Conservation (phyloP, 2,888 invertebrate genomes). For the Melanotus villosus region DNA sequence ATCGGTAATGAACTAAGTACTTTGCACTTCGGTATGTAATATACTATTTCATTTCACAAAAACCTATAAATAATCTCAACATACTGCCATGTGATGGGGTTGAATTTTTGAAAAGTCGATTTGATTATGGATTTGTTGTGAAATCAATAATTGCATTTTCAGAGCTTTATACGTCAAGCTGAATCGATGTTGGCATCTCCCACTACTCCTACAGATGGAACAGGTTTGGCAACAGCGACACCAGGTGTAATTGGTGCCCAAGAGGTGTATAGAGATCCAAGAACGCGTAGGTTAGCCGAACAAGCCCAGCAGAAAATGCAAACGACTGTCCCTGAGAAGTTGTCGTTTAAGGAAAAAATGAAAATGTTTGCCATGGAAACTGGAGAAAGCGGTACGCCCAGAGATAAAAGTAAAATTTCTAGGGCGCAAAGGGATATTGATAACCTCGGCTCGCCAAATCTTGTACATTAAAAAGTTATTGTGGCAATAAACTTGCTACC, state of each 20-base stretch:
- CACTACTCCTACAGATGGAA: constrained; percentile 76
- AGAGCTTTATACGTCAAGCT: constrained; percentile 87
- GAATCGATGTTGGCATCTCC: constrained; percentile 85
- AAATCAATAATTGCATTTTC: too few relatives aligned
- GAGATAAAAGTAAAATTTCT: constrained; percentile 96
- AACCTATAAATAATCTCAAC: too few relatives aligned
- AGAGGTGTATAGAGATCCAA: constrained; percentile 97
- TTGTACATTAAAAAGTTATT: constrained; percentile 54
- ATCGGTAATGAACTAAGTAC: too few relatives aligned
- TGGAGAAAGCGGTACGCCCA: constrained; percentile 92
- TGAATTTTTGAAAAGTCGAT: constrained; percentile 54
- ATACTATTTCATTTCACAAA: too few relatives aligned
- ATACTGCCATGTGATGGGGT: too few relatives aligned
- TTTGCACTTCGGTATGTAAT: too few relatives aligned
- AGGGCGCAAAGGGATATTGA: constrained; percentile 96
- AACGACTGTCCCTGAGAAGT: constrained; percentile 86
- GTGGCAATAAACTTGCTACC: constrained; percentile 30
- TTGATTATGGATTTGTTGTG: too few relatives aligned
- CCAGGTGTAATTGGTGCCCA: constrained; percentile 98
- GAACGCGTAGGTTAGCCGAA: constrained; percentile 89
- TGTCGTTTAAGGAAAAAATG: constrained; percentile 99
- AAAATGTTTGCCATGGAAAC: constrained; percentile 99
- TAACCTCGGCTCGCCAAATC: constrained; percentile 70
- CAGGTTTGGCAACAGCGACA: constrained; percentile 74
- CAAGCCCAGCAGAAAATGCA: constrained; percentile 75